Evolutionary conservation across 1,140 invertebrate genomes (phyloP), one percentile per base, ranked within the genome.

Genomic region (Zaprionus nigranus): DNA sequence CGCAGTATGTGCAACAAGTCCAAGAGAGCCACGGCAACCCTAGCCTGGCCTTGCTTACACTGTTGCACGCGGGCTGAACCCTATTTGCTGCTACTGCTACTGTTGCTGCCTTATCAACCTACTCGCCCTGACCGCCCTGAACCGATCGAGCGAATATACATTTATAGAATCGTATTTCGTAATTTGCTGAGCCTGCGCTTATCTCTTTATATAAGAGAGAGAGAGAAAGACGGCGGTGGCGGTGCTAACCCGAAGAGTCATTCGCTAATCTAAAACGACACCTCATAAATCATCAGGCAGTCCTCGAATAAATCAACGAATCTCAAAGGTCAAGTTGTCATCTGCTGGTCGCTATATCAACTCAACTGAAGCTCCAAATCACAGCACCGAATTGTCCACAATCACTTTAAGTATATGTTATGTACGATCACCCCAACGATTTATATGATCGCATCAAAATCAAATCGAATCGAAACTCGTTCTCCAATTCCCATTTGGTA

Each of bases 271-370:
- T 88, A 68, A n/a, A 54, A 53, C 75, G 77, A 82, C 83, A 86
- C 84, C 81, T 83, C 69, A 88, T 88, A 83, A 86, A 86, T 86
- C 83, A 54, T 13, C 17, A 9, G 73, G 28, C 66, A 59, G 59
- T 59, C 60, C 38, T 49, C 77, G 57, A 79, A 87, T 86, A 86
- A 86, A 83, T 86, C 77, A 88, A 56, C 57, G 53, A 76, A 80
- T 82, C 80, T 86, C 56, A 80, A 82, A 79, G 67, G 83, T 82
- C 82, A 87, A 82, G 49, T 71, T 86, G 76, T 79, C 77, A 76
- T 67, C 62, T 40, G 60, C 59, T 36, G 60, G 78, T 17, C 65
- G 60, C 63, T 68, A 82, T 76, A 85, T 79, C 79, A 86, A 82
- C 68, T 81, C 53, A 51, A 54, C 51, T 71, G 34, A 54, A 53